Evolutionary conservation across 2,888 invertebrate genomes (phyloP).

Genomic region (Arge pagana): DNA sequence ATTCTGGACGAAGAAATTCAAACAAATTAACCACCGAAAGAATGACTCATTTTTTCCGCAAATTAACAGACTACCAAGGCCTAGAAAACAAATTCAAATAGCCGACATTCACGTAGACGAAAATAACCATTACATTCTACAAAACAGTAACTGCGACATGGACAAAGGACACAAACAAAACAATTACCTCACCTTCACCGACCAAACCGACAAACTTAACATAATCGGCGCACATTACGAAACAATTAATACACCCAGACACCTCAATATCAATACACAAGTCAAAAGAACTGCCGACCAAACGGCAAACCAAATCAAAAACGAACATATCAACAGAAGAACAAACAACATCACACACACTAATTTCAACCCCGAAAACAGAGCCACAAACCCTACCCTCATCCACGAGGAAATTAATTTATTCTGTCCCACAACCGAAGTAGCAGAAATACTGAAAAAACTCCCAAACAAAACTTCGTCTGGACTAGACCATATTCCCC

Average conservation of each 20-base stretch:
- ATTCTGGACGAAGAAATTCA: too few relatives aligned
- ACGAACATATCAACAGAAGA: constrained; percentile 1
- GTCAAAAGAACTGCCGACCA: too few relatives aligned
- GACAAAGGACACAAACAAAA: too few relatives aligned
- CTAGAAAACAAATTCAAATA: too few relatives aligned
- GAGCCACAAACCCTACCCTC: not conserved
- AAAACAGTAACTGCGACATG: too few relatives aligned
- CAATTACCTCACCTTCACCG: not conserved
- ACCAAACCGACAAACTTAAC: constrained; percentile 9
- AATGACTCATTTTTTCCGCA: too few relatives aligned
- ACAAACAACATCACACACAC: not conserved
- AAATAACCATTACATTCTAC: too few relatives aligned
- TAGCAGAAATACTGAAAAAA: constrained; percentile 8
- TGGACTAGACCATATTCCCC: constrained; percentile 21
- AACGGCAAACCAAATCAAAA: not conserved
- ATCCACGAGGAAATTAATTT: not conserved
- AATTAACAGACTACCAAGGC: too few relatives aligned
- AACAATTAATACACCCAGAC: too few relatives aligned
- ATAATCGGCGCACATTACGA: constrained; percentile 17
- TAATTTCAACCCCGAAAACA: not conserved
- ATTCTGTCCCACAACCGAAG: not conserved
- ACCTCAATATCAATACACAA: too few relatives aligned
- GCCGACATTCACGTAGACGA: too few relatives aligned
- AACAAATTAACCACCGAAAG: too few relatives aligned
- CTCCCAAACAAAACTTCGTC: constrained; percentile 25